Conservation (phyloP, 2,113 vertebrate genomes). For the Spheniscus mendiculus region DNA sequence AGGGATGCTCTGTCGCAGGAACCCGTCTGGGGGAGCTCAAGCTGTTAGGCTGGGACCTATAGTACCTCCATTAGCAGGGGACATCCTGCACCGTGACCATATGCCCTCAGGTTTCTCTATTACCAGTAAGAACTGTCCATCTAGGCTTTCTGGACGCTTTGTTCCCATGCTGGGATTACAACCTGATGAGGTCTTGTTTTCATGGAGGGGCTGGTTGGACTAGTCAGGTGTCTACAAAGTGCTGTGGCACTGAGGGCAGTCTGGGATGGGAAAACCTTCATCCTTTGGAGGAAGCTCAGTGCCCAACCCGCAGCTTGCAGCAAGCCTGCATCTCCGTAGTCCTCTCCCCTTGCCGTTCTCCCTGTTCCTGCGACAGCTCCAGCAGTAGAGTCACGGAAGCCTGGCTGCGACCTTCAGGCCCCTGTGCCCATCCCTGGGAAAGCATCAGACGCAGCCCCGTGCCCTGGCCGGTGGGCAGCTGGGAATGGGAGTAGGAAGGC, state of each 20-base stretch:
- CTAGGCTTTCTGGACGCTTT: background rate
- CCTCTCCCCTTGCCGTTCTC: background rate
- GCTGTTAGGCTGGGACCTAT: background rate
- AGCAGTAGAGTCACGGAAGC: background rate
- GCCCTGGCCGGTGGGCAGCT: background rate
- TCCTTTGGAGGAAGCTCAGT: background rate
- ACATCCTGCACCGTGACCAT: accelerated
- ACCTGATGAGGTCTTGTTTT: background rate
- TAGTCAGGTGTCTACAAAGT: background rate
- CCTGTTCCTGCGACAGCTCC: background rate
- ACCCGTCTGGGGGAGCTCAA: background rate
- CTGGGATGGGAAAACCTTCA: background rate
- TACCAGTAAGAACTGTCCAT: background rate
- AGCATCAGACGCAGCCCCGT: background rate
- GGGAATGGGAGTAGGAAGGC: accelerated
- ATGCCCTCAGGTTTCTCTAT: background rate
- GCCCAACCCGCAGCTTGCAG: background rate
- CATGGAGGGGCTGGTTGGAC: background rate
- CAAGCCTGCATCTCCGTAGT: background rate
- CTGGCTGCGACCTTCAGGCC: background rate
- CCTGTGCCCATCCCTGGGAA: background rate
- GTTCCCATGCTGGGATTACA: background rate
- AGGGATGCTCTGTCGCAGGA: accelerated
- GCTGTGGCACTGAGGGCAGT: background rate
- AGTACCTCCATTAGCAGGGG: background rate